Base-by-base conservation (phyloP, 2,888 invertebrate species). In the Balanococcus diminutus region DNA sequence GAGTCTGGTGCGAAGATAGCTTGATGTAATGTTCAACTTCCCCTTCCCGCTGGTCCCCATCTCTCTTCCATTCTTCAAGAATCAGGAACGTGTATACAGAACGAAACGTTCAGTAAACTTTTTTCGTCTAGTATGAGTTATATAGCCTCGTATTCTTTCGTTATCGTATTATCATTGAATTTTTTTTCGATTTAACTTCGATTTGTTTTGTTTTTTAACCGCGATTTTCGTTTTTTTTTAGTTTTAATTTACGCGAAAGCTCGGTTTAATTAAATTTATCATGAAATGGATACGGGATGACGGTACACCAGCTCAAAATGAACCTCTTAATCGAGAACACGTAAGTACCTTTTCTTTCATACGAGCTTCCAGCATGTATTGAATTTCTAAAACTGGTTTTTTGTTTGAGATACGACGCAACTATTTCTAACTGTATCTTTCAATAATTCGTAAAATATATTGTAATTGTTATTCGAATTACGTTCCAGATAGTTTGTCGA, bases 251-350 rank as follows among this genome's bases (percentile, higher is more conserved):
- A 32, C 75, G 22, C n/a, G 32, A 36, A 75, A 75, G 32, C 32
- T 75, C 36, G 8, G n/a, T 2, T 32, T 75, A 31, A 32, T 75
- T 75, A 6, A 75, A 19, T 28, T 67, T 61, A 84, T 39, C 84
- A 84, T 84, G 84, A 39, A 84, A 75, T 84, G 84, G 84, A 51
- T 84, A 84, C 84, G 79, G 14, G 84, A 84, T 84, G 84, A 84
- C 9, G 72, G 36, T 51, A 9, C 72, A 11, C 75, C 84, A 75
- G 42, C 75, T 11, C 84, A 84, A 79, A 84, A 84, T 84, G 79
- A 75, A 75, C 84, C 84, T 42, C 84, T 84, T 11, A 84, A 84
- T 84, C 75, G 75, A 1, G 84, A 84, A 84, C 84, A 84, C 84
- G 84, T 84, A 84, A 84, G 84, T 84, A 83, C 31, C 67, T 61